Percentiles rank a stretch among this genome's conserved stretches.
phyloP scores from a whole-genome alignment of 1,140 invertebrate species.

The Arion vulgaris region DNA sequence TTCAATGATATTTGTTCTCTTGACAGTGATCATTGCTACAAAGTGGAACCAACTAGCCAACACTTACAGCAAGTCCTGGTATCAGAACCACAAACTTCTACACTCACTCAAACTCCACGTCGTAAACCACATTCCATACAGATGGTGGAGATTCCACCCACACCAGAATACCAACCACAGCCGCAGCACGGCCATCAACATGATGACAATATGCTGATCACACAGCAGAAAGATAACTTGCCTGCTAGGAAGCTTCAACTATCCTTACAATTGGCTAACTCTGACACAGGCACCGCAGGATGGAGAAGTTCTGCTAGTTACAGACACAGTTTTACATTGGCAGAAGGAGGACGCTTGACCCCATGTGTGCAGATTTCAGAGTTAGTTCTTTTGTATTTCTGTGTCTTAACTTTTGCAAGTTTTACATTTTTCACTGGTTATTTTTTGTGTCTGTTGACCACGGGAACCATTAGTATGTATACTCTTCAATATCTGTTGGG shows the following conservation, averaged over 20 bases:
- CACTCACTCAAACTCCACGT: slow-evolving; percentile 66
- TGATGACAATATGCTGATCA: neutral
- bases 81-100: slow-evolving; percentile 30
- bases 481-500: too few species aligned
- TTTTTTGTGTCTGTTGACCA: too few species aligned
- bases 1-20: too few species aligned
- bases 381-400: slow-evolving; percentile 29
- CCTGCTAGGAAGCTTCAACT: slow-evolving; percentile 7
- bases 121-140: slow-evolving; percentile 83
- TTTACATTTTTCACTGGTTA: too few species aligned
- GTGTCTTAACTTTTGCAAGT: neutral
- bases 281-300: neutral
- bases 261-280: neutral
- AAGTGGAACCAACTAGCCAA: neutral
- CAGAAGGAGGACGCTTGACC: slow-evolving; percentile 2
- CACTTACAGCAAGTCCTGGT: slow-evolving; percentile 44
- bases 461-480: too few species aligned
- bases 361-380: slow-evolving; percentile 40
- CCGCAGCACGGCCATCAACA: slow-evolving; percentile 42
- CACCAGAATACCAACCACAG: slow-evolving; percentile 55
- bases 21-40: neutral
- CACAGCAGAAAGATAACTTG: slow-evolving; percentile 15
- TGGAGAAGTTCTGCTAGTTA: neutral
- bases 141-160: slow-evolving; percentile 82
- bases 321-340: slow-evolving; percentile 2